These are phyloP conservation scores for Drosophila persimilis DNA, from an alignment of 1,140 invertebrate species.

Conservation along the genomic window DNA sequence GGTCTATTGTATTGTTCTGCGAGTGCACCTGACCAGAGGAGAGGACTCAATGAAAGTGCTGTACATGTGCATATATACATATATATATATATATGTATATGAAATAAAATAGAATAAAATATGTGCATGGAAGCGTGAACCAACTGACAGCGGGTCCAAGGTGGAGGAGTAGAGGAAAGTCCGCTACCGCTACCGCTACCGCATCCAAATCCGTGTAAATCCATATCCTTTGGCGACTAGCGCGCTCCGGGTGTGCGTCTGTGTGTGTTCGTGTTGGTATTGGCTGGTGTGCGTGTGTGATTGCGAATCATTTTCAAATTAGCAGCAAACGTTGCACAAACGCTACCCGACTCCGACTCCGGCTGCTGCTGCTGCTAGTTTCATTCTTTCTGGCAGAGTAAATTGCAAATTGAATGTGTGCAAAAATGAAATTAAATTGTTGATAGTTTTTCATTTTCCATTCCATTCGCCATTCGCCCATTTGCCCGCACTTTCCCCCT, in stretches of 20 bases:
- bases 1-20: too few species aligned
- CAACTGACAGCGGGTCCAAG: constrained; percentile 8
- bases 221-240: constrained; percentile 1
- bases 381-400: constrained; percentile 39
- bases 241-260: not conserved
- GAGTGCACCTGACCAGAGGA: not conserved
- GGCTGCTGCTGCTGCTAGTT: constrained; percentile 8
- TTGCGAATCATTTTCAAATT: constrained; percentile 71
- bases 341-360: constrained; percentile 17
- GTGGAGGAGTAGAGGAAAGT: constrained; percentile 1
- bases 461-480: too few species aligned
- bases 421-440: constrained; percentile 48
- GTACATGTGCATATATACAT: too few species aligned
- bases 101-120: constrained; percentile 9
- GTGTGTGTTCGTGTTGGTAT: not conserved
- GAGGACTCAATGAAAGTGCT: too few species aligned
- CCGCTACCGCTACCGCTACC: not conserved
- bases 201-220: constrained; percentile 13
- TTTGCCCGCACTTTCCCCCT: too few species aligned
- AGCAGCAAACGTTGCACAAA: constrained; percentile 53
- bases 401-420: constrained; percentile 54
- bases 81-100: too few species aligned
- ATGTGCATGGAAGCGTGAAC: constrained; percentile 40
- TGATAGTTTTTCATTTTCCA: constrained; percentile 5
- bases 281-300: constrained; percentile 7